Base-by-base conservation (phyloP, 1,140 invertebrate genomes). In the Adoxophyes honmai region DNA sequence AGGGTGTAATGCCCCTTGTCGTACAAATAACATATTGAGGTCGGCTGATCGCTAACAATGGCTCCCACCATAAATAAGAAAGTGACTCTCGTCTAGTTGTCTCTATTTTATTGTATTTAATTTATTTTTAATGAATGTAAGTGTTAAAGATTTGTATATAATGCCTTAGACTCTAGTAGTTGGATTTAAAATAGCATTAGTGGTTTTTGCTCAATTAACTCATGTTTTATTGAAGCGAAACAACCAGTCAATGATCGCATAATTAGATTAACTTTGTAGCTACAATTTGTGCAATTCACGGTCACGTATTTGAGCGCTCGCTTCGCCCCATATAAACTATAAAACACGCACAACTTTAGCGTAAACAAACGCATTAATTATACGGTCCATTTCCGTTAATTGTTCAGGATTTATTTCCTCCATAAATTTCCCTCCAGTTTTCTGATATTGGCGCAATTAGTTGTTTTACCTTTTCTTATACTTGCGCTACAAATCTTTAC, bases 321-420 rank as follows among this genome's bases (percentile, higher is more conserved):
- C 15, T 11, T 21, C 21, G 21, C 42, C 18, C 16, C 42, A 18
- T 48, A 28, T 33, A 48, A 28, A 33, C 42, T 48, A 48, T 18
- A 48, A 44, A 48, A 28, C 42, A 28, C 42, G 18, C 16, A 28
- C 16, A 48, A 48, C 42, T 48, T 48, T 48, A 21, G 39, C 42
- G 42, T 48, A 48, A 48, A 48, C 42, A 48, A 48, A 48, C 9
- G 18, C 42, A 48, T 48, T 48, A 33, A 57, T 57, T 51, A 57
- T 36, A 39, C 42, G 55, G 28, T 38, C 42, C 55, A 51, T 57
- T 57, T 57, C 55, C 21, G 33, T 38, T 57, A 57, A 57, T 57
- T 57, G 55, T 39, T 36, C 5, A 15, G 9, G 21, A 51, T 57
- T 57, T 57, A 57, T 57, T 35, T n/a, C 16, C 34, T 10, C 10